phyloP scores from a whole-genome alignment of 2,888 invertebrate species.

The Lottia scabra region DNA sequence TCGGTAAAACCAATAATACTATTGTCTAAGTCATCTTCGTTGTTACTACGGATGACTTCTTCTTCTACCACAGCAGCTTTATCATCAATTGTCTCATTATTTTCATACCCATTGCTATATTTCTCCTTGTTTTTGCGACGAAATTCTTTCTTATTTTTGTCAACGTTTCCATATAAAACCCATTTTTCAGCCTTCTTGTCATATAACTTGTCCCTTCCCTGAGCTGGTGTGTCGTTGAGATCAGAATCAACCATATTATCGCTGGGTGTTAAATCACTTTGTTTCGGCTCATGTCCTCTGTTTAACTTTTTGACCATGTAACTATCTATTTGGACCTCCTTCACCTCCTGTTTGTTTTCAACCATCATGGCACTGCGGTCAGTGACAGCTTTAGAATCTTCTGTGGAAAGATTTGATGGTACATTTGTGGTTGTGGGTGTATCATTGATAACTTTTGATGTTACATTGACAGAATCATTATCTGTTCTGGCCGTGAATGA shows the following conservation, averaged over 20 bases:
- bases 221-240: not conserved
- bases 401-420: no score
- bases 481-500: not conserved
- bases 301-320: slow-evolving; percentile 29
- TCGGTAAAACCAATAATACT: not conserved
- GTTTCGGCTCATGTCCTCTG: slow-evolving; percentile 15
- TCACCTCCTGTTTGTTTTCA: slow-evolving; percentile 11
- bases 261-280: not conserved
- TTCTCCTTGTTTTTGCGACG: not conserved
- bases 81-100: not conserved
- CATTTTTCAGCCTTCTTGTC: not conserved
- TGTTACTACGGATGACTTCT: not conserved
- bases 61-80: not conserved
- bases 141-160: not conserved
- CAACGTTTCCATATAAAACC: not conserved
- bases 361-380: slow-evolving; percentile 11
- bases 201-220: not conserved
- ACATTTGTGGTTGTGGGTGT: no score
- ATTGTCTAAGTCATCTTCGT: not conserved
- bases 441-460: no score
- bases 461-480: no score
- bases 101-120: not conserved
- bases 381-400: not conserved
- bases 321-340: slow-evolving; percentile 28
- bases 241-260: not conserved